phyloP scores from a whole-genome alignment of 1,140 invertebrate genomes.

The Drosophila kanapiae region DNA sequence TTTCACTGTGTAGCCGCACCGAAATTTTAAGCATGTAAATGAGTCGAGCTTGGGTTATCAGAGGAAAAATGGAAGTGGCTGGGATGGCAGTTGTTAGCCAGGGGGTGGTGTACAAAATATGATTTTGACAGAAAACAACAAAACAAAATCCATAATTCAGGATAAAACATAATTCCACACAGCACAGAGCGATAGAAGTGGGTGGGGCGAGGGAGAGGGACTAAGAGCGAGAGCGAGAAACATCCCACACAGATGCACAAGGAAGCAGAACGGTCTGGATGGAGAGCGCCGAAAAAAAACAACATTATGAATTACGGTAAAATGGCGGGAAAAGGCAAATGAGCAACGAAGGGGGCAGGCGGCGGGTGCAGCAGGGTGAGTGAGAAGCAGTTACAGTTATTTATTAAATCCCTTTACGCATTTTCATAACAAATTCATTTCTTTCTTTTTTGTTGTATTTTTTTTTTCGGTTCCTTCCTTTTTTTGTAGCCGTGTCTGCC shows the following conservation, averaged over 20 bases:
- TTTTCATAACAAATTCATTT: slow-evolving; percentile 84
- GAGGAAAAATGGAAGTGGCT: slow-evolving; percentile 12
- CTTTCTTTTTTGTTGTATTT: slow-evolving; percentile 1
- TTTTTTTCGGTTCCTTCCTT: not conserved
- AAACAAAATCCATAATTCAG: slow-evolving; percentile 85
- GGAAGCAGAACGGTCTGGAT: slow-evolving; percentile 60
- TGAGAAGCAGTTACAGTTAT: slow-evolving; percentile 83
- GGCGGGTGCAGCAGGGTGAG: slow-evolving; percentile 26
- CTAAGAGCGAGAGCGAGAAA: slow-evolving; percentile 16
- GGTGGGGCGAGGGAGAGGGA: not conserved
- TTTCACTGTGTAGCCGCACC: slow-evolving; percentile 40
- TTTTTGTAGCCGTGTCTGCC: slow-evolving; percentile 28
- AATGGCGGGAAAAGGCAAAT: slow-evolving; percentile 60
- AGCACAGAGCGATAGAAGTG: slow-evolving; percentile 40
- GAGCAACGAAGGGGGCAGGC: slow-evolving; percentile 39
- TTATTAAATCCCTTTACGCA: slow-evolving; percentile 85
- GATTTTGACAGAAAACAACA: slow-evolving; percentile 85
- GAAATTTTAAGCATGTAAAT: slow-evolving; percentile 75
- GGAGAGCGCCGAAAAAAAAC: slow-evolving; percentile 55
- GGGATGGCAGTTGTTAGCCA: slow-evolving; percentile 14
- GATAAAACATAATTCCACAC: slow-evolving; percentile 85
- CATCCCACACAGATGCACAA: slow-evolving; percentile 70
- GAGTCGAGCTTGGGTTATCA: slow-evolving; percentile 63
- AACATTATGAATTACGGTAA: slow-evolving; percentile 74
- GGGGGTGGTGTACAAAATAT: slow-evolving; percentile 70